Base-by-base conservation (phyloP, 2,113 vertebrate species). In the Orientallactaga bullata region DNA sequence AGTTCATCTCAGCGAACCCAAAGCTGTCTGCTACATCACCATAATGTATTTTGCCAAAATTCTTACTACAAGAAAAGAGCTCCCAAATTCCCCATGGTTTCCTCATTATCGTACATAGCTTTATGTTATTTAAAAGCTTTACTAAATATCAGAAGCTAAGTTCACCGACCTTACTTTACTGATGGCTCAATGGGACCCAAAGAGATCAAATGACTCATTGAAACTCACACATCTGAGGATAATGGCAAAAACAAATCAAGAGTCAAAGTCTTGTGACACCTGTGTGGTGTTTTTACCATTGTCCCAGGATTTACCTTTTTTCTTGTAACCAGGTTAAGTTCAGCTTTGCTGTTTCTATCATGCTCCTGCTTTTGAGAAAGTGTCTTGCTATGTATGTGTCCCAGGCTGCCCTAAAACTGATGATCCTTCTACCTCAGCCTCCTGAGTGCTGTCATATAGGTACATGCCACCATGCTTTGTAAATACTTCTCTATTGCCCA, bases 1-100 rank as follows among this genome's bases (percentile, higher is more conserved):
- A n/a, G n/a, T n/a, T n/a, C n/a, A n/a, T n/a, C n/a, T n/a, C n/a
- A n/a, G n/a, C n/a, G n/a, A n/a, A n/a, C n/a, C n/a, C n/a, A n/a
- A n/a, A n/a, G n/a, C n/a, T n/a, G n/a, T n/a, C n/a, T n/a, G n/a
- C n/a, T n/a, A n/a, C n/a, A n/a, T n/a, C n/a, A 39, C 42, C 23
- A 26, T 89, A 73, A 78, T 92, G 76, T 73, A 81, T 78, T 42
- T 23, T 95, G 58, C 65, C 66, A 73, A 88, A 82, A 74, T 66
- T 74, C 85, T 82, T 91, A 30, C 65, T 82, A 85, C 17, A 73
- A 28, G 5, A 82, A 85, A 74, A 77, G 1, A 63, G 17, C n/a
- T 32, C 60, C 39, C 26, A 6, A 37, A 76, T 79, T 91, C 69
- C 28, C 11, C 37, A 72, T 68, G 37, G 65, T 87, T 93, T 42